Base-by-base conservation (phyloP, 2,113 vertebrate genomes). In the Ivindomyrus marchei region DNA sequence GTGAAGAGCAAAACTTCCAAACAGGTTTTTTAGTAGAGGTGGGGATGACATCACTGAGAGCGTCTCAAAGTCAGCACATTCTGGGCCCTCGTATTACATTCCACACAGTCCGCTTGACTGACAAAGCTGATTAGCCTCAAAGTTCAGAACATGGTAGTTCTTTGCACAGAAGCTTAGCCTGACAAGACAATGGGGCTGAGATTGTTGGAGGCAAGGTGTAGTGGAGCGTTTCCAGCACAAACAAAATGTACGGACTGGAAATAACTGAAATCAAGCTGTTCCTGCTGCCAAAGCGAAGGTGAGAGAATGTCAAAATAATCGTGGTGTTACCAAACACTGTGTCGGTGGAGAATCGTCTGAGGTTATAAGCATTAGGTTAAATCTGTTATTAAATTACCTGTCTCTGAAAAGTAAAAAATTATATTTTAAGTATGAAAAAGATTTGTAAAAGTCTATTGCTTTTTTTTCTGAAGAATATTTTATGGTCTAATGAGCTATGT, bases 161-260 rank as follows among this genome's bases (percentile, higher is more conserved):
- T 93, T 93, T 87, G 89, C 89, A 88, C 91, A n/a, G 88, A 62
- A 92, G 93, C 92, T 95, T 95, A 93, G 93, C 92, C 91, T 91
- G 91, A 94, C 90, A 92, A 93, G 94, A 93, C 93, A 93, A 92
- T 62, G 90, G 90, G 85, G 88, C 84, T 39, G 77, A 91, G 21
- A 3, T 17, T 87, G 50, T 53, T 87, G 15, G 83, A 42, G 24
- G 42, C 83, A 15, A 45, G 83, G 49, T 87, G 47, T 46, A 87
- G 47, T 31, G 27, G 5, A 87, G 85, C 13, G 46, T n/a, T 85
- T n/a, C 47, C 84, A 50, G 85, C 50, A 53, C 8, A 53, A 87
- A 89, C 92, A 93, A 94, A 90, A 91, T 91, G 88, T 39, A 53
- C 88, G 92, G 93, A 93, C 93, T 91, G 91, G 52, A 88, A 62